phyloP scores from a whole-genome alignment of 1,140 invertebrate genomes.

The Sminthurinus signatus region DNA sequence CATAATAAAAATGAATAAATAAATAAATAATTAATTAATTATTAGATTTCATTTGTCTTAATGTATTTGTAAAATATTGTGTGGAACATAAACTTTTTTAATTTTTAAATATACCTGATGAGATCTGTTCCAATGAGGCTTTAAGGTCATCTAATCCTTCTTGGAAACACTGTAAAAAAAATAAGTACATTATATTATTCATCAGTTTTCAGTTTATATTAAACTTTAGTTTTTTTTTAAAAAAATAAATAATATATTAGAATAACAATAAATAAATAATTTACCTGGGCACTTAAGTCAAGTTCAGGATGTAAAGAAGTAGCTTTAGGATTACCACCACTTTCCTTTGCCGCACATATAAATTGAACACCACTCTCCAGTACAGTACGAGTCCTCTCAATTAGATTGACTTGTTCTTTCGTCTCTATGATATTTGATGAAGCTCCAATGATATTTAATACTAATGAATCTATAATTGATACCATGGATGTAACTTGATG shows the following conservation, averaged over 20 bases:
- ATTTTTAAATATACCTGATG: too few relatives aligned
- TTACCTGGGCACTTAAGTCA: slow-evolving; percentile 37
- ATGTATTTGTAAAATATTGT: too few relatives aligned
- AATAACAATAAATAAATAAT: slow-evolving; percentile 2
- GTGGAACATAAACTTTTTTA: too few relatives aligned
- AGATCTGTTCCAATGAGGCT: slow-evolving; percentile 36
- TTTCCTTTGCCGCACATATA: slow-evolving; percentile 77
- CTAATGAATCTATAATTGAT: slow-evolving; percentile 75
- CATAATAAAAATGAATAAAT: too few relatives aligned
- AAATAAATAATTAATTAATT: too few relatives aligned
- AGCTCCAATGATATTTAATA: slow-evolving; percentile 73
- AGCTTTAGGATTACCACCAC: slow-evolving; percentile 78
- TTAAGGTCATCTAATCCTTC: slow-evolving; percentile 40
- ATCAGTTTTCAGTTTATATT: too few relatives aligned
- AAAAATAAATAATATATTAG: too few relatives aligned
- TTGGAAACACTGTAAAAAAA: slow-evolving; percentile 36
- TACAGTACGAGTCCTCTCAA: slow-evolving; percentile 92
- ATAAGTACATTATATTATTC: too few relatives aligned
- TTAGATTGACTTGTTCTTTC: slow-evolving; percentile 75
- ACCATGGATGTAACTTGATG: slow-evolving; percentile 74
- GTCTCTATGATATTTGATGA: slow-evolving; percentile 84
- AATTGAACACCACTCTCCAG: slow-evolving; percentile 82
- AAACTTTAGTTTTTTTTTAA: too few relatives aligned
- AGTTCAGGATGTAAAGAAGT: slow-evolving; percentile 37
- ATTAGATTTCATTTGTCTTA: too few relatives aligned